Evolutionary conservation across 2,113 vertebrate species (phyloP), one percentile per base, ranked within the genome.

Genomic region (Alosa alosa): DNA sequence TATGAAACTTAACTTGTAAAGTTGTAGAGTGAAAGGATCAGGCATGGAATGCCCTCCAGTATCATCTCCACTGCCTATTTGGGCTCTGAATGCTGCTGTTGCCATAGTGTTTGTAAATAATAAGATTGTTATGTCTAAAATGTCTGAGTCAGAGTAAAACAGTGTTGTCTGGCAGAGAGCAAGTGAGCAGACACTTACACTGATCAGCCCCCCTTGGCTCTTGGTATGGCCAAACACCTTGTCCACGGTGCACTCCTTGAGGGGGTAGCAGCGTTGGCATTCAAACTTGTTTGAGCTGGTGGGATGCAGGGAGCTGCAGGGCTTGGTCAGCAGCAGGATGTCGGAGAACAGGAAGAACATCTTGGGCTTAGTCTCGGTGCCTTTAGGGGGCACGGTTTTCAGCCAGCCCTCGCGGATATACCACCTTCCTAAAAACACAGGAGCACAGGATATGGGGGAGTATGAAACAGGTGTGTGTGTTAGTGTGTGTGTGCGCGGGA

Each of bases 271-370:
- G 10, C 88, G 89, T 90, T 88, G 93, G 86, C 93, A 93, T 0
- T 44, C 86, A 87, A 96, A 94, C 92, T 94, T 96, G 91, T 95
- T 94, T 81, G 92, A 84, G 47, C 88, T 90, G 90, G 89, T 90
- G 83, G 92, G 94, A 88, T 94, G 93, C 86, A 96, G 87, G 0
- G 95, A 88, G 83, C 96, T 92, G 87, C 96, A 97, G 36, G 92
- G 96, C 75, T 95, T 96, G 41, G 97, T 91, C 90, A 96, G 93
- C 83, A 98, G 90, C 57, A 99, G 95, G 88, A 96, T 89, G 83
- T 99, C 98, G 0, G 97, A 97, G 92, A 99, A 99, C 82, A 99
- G 96, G 92, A 95, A 96, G 93, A 97, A 97, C 96, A 92, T 89
- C 92, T 95, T 97, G 25, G 92, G 94, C 83, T 97, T 96, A 20